Evolutionary conservation across 1,140 invertebrate genomes (phyloP).

Genomic region (Ips typographus): DNA sequence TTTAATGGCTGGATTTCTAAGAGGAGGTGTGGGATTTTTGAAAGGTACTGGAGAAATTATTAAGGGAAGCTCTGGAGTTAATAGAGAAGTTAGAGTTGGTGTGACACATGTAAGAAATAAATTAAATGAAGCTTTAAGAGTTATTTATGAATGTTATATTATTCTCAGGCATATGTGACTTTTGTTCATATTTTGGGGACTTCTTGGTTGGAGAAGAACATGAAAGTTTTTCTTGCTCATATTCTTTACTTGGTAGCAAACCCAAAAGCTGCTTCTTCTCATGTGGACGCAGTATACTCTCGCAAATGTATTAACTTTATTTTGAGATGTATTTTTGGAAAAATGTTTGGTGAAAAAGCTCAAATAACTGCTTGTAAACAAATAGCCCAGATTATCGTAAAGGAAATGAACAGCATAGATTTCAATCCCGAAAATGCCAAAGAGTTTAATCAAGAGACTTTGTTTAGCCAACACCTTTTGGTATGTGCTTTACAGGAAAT

Average conservation of each 20-base stretch:
- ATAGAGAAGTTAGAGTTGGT: constrained; percentile 93
- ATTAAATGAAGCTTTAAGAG: constrained; percentile 1
- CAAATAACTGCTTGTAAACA: constrained; percentile 95
- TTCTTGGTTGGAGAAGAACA: constrained; percentile 91
- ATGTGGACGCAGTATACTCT: constrained; percentile 97
- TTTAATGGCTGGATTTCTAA: constrained; percentile 91
- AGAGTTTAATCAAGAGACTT: constrained; percentile 84
- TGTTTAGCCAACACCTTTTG: constrained; percentile 92
- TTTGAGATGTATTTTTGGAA: constrained; percentile 85
- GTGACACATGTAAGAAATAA: constrained; percentile 79
- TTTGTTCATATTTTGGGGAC: constrained; percentile 92
- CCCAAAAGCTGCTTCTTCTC: constrained; percentile 90
- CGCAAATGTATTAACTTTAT: constrained; percentile 97
- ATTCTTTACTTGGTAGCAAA: constrained; percentile 90
- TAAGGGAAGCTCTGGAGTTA: constrained; percentile 89
- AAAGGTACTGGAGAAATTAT: constrained; percentile 96
- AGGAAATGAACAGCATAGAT: constrained; percentile 94
- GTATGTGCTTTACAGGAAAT: constrained; percentile 94
- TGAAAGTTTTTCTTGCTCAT: constrained; percentile 82
- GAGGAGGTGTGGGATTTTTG: constrained; percentile 92
- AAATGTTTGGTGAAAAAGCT: constrained; percentile 94
- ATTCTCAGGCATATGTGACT: constrained; percentile 84
- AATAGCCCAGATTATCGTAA: constrained; percentile 86
- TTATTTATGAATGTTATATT: constrained; percentile 30
- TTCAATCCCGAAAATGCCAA: constrained; percentile 88